Conservation (phyloP, 2,113 vertebrate species). For the Embiotoca jacksoni region DNA sequence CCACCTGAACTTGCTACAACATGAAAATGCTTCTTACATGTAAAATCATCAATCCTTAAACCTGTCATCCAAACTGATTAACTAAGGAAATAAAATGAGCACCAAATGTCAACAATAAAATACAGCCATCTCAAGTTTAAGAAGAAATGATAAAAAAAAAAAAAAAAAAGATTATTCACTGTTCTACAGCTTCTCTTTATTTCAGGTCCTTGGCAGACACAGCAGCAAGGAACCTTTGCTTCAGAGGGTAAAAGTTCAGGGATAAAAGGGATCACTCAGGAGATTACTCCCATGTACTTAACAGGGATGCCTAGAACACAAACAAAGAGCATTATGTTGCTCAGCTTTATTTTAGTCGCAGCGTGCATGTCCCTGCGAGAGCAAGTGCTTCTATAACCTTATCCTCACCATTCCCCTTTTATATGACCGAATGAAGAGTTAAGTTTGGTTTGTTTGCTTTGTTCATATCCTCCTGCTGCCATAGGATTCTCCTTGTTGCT, state of each 20-base stretch:
- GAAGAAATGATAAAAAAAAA: slow-evolving; percentile 8
- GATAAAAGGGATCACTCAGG: slow-evolving; percentile 72
- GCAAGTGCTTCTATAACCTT: slow-evolving; percentile 18
- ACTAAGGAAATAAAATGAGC: not conserved
- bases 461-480: slow-evolving; percentile 29
- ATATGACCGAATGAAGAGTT: slow-evolving; percentile 36
- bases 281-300: slow-evolving; percentile 74
- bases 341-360: slow-evolving; percentile 69
- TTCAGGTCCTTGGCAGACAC: slow-evolving; percentile 50
- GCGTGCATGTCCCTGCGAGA: slow-evolving; percentile 36
- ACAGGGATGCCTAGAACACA: slow-evolving; percentile 69
- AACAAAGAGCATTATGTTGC: slow-evolving; percentile 81
- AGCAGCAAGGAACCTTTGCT: slow-evolving; percentile 46
- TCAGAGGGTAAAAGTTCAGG: slow-evolving; percentile 73
- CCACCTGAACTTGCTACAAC: not conserved
- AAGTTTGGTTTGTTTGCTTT: slow-evolving; percentile 49
- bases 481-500: slow-evolving; percentile 67
- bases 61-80: not conserved
- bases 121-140: not conserved
- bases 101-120: not conserved
- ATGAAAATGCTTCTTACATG: not conserved
- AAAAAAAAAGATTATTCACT: slow-evolving; percentile 2
- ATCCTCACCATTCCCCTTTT: slow-evolving; percentile 30
- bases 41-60: not conserved
- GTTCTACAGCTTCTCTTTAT: slow-evolving; percentile 38